Percentiles rank a stretch among this genome's conserved stretches.
Evolutionary conservation across 2,888 invertebrate species (phyloP).

Genomic region (Galerucella calmariensis): DNA sequence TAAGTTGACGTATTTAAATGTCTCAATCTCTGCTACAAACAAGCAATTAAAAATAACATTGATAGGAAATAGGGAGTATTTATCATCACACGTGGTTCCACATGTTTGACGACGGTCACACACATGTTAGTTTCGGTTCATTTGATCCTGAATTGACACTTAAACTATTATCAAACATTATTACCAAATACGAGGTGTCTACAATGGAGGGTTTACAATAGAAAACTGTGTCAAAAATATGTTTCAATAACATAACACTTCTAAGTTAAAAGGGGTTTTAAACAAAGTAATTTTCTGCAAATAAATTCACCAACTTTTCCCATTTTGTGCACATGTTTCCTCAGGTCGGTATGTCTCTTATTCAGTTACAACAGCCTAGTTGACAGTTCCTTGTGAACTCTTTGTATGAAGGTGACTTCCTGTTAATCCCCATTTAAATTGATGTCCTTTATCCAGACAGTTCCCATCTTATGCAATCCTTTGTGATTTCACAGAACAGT

Average conservation of each 20-base stretch:
- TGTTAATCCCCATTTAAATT: too few relatives aligned
- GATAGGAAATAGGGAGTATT: constrained; percentile 54
- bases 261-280: too few relatives aligned
- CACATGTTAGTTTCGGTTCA: constrained; percentile 51
- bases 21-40: constrained; percentile 43
- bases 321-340: too few relatives aligned
- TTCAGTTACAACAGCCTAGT: too few relatives aligned
- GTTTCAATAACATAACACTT: not conserved
- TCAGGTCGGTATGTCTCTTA: too few relatives aligned
- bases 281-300: too few relatives aligned
- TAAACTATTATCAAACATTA: constrained; percentile 53
- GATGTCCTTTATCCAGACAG: too few relatives aligned
- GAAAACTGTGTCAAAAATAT: not conserved
- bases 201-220: not conserved
- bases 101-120: constrained; percentile 43
- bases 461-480: too few relatives aligned
- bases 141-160: constrained; percentile 56
- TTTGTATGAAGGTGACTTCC: too few relatives aligned
- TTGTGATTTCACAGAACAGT: too few relatives aligned
- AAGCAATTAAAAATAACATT: constrained; percentile 50
- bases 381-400: too few relatives aligned
- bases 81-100: constrained; percentile 56
- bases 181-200: constrained; percentile 42
- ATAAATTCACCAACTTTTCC: too few relatives aligned
- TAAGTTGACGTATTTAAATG: constrained; percentile 28